Evolutionary conservation across 2,797 vertebrate genomes (phyloP).

Genomic region (Anguilla anguilla): DNA sequence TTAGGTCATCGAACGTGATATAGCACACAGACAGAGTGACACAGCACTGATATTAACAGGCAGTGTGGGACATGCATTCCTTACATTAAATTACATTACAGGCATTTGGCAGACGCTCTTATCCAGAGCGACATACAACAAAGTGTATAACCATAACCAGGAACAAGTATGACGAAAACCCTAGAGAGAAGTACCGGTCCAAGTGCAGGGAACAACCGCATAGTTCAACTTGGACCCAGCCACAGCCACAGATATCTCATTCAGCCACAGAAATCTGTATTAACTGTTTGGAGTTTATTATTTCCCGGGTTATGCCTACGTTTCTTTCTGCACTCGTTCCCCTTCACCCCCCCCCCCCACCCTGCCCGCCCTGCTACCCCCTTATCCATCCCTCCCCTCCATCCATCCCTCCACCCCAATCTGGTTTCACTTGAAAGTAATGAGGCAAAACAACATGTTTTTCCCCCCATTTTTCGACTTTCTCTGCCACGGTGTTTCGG

Average conservation of each 20-base stretch:
- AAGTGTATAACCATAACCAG: too few species aligned
- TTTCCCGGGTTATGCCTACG: conserved; percentile 24
- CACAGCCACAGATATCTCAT: too few species aligned
- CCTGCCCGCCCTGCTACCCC: neutral
- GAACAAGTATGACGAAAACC: too few species aligned
- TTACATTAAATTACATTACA: too few species aligned
- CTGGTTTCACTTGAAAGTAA: conserved; percentile 41
- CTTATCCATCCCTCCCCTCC: neutral
- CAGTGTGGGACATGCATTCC: conserved; percentile 9
- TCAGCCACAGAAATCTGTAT: neutral
- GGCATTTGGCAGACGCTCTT: too few species aligned
- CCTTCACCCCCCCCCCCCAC: neutral
- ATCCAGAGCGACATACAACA: too few species aligned
- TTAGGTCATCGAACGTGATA: too few species aligned
- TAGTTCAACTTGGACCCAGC: too few species aligned
- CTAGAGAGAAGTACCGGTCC: too few species aligned
- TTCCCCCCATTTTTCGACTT: neutral
- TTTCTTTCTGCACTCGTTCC: neutral
- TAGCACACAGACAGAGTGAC: too few species aligned
- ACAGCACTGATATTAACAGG: neutral
- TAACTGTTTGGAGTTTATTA: neutral
- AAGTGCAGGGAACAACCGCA: too few species aligned
- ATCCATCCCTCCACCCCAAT: conserved; percentile 16
- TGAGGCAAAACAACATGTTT: conserved; percentile 32
- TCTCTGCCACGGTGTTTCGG: conserved; percentile 25